Base-by-base conservation (phyloP, 2,797 vertebrate genomes). In the Saxicola maurus region DNA sequence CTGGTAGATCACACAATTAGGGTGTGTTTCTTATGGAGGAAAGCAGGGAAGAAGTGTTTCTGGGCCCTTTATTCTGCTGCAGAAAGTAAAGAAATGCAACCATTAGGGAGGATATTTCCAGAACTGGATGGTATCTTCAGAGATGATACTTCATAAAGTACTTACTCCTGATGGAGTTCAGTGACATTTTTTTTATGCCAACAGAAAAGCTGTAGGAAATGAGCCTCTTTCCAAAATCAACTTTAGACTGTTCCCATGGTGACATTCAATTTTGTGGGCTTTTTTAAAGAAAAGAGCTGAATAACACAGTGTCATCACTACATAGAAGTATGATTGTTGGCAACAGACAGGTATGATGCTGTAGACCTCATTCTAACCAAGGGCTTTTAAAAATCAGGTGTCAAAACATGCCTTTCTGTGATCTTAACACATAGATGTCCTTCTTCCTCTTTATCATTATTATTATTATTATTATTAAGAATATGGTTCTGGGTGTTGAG, bases 211-310 rank as follows among this genome's bases (percentile, higher is more conserved):
- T 89, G 30, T 79, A 87, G 91, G 91, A 93, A 91, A 76, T 57
- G 51, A 87, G 53, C 67, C 64, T 87, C 56, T 76, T 92, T 86
- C 67, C 74, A 91, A 93, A 94, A 90, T 94, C 90, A 90, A 86
- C 82, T 95, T 94, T 35, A 92, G 88, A 76, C 62, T 82, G 92
- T 93, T 90, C 91, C 92, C 79, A 94, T 89, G 75, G 91, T 86
- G 82, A 90, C 86, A 53, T 66, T 87, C n/a, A 76, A 23, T 81
- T 92, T 43, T 81, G 33, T 89, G 69, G 25, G 14, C 1, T 51
- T 62, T 64, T 77, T 82, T 75, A 37, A 86, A 69, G 48, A 75
- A 80, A 87, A 86, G 28, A 83, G 55, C 35, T 35, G 51, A 86
- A 24, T 82, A 95, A 76, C 37, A 75, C 17, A 21, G 53, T 82